Evolutionary conservation across 23 tunicate genomes (phyloP).

Genomic region (Halocynthia aurantium): DNA sequence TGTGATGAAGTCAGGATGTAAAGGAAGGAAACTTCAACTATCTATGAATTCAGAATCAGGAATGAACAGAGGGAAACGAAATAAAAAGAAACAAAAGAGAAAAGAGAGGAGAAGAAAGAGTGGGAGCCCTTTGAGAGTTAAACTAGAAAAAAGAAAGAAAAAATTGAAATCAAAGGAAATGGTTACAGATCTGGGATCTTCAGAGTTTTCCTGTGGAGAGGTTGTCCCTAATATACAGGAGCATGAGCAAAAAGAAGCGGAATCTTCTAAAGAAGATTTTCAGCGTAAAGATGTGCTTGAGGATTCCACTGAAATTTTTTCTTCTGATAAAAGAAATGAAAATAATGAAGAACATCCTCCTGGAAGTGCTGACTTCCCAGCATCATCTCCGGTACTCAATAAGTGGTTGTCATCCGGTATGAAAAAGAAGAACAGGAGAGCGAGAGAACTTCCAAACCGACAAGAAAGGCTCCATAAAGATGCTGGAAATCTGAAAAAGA

Average conservation of each 20-base stretch:
- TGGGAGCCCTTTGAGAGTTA: neutral
- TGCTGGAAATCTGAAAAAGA: no score
- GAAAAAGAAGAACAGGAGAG: neutral
- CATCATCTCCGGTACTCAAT: conserved; percentile 3
- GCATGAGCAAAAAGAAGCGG: no score
- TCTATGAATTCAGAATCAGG: neutral
- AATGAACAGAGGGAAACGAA: neutral
- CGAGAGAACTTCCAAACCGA: neutral
- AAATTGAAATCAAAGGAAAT: neutral
- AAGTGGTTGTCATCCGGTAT: neutral
- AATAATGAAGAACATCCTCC: no score
- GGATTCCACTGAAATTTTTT: no score
- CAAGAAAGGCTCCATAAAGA: neutral
- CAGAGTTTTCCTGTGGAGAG: neutral
- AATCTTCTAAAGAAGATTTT: no score
- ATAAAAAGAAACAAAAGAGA: conserved; percentile 4
- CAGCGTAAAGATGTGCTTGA: no score
- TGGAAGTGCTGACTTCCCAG: neutral
- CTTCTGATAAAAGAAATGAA: no score
- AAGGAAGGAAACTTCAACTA: neutral
- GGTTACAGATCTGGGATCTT: neutral
- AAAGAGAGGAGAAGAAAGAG: neutral
- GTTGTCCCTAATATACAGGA: no score
- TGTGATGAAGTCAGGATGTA: no score
- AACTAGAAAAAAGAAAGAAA: neutral